Base-by-base conservation (phyloP, 1,140 invertebrate species). In the Calycopis cecrops region DNA sequence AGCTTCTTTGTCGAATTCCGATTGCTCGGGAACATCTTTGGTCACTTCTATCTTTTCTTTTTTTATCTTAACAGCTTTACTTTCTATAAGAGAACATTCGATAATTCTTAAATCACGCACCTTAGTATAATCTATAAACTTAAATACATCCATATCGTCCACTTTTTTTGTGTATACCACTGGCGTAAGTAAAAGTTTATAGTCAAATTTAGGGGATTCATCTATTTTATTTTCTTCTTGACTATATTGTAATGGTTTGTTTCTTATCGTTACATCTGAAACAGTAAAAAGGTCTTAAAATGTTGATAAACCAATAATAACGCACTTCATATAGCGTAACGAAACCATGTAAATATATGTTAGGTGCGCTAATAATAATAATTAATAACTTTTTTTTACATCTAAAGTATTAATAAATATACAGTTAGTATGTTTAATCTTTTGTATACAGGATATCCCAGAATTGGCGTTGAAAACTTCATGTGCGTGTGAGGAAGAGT, bases 141-240 rank as follows among this genome's bases (percentile, higher is more conserved):
- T 63, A 28, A 80, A 77, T 9, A 79, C 57, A 42, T 62, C 57
- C 76, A 87, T 82, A 17, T 77, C 38, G 12, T 87, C 79, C 52
- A 87, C 57, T 69, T 73, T 79, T 42, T 64, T 73, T 10, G 76
- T 79, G 49, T 78, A 84, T 0, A 80, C 74, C 1, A 64, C 59
- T 16, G 80, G 75, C 28, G 57, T 35, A 60, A 84, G 73, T 18
- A 83, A 48, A n/a, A 87, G 64, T 65, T 87, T 87, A 9, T 63
- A 12, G 52, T 87, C 84, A 44, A 85, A 73, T 60, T 71, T 70
- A 10, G 55, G 11, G 7, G 51, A 12, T 8, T 61, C 48, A 44
- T 21, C 35, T 8, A 7, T 10, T 17, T 57, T 50, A 17, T 55
- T 42, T 16, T 42, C n/a, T 28, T 28, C 21, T 6, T 28, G 21